Percentiles rank a stretch among this genome's conserved stretches.
phyloP scores from a whole-genome alignment of 2,888 invertebrate genomes.

The Harpalus rubripes region DNA sequence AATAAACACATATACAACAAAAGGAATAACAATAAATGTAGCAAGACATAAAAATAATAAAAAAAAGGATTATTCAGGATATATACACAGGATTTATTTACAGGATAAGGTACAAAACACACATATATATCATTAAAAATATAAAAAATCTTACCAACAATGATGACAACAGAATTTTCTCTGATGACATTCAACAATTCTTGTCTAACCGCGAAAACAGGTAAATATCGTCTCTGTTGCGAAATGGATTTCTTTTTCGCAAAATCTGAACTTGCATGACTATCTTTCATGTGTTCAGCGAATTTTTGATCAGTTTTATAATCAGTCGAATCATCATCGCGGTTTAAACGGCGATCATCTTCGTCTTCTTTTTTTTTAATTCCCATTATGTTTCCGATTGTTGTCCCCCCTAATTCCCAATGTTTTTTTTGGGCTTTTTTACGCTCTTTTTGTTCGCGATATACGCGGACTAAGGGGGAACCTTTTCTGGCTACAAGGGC shows the following conservation, averaged over 20 bases:
- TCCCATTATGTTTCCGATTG: slow-evolving; percentile 97
- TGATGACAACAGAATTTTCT: slow-evolving; percentile 96
- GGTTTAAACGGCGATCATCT: slow-evolving; percentile 83
- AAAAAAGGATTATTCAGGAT: no score
- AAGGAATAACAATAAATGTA: no score
- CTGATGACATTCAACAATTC: slow-evolving; percentile 94
- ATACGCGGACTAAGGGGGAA: slow-evolving; percentile 91
- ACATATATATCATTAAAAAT: no score
- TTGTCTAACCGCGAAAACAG: slow-evolving; percentile 96
- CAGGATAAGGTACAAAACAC: no score
- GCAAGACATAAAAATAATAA: no score
- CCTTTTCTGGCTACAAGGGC: slow-evolving; percentile 97
- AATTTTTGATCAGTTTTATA: slow-evolving; percentile 97
- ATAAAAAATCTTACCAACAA: slow-evolving; percentile 84
- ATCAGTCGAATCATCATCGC: slow-evolving; percentile 87
- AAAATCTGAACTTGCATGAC: slow-evolving; percentile 88
- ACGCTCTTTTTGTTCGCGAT: slow-evolving; percentile 97
- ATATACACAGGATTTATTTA: no score
- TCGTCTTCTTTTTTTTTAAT: slow-evolving; percentile 90
- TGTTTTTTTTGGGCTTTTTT: slow-evolving; percentile 98
- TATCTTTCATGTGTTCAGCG: slow-evolving; percentile 93
- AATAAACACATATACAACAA: no score
- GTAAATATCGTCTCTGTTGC: slow-evolving; percentile 94
- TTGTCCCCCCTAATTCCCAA: slow-evolving; percentile 98
- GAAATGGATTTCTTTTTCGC: slow-evolving; percentile 90